Evolutionary conservation across 2,888 invertebrate species (phyloP).

Genomic region (Apodemia zela): DNA sequence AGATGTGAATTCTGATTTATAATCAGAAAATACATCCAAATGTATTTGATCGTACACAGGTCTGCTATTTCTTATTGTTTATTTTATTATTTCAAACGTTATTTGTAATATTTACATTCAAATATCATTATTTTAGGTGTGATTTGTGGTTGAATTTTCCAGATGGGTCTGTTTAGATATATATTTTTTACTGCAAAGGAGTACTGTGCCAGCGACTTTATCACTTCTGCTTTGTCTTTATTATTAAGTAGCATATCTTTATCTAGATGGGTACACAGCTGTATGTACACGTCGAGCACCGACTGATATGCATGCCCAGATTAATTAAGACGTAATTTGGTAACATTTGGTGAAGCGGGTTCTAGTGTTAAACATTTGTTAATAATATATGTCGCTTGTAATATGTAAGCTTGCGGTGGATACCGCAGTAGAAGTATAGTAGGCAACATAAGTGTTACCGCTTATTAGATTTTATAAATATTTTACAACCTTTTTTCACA

Average conservation of each 20-base stretch:
- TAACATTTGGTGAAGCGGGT: slow-evolving; percentile 36
- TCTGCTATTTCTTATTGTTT: too few species aligned
- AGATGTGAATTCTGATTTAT: too few species aligned
- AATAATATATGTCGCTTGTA: slow-evolving; percentile 47
- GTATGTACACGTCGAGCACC: slow-evolving; percentile 35
- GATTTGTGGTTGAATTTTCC: background rate
- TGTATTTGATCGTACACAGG: too few species aligned
- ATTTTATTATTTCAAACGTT: background rate
- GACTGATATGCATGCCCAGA: slow-evolving; percentile 65
- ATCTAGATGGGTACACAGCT: slow-evolving; percentile 36
- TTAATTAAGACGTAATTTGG: slow-evolving; percentile 37
- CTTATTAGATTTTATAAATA: slow-evolving; percentile 12
- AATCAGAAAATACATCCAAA: too few species aligned
- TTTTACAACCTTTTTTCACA: background rate
- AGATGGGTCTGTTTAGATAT: background rate
- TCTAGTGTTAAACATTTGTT: slow-evolving; percentile 36
- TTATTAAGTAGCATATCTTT: slow-evolving; percentile 37
- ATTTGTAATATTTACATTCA: background rate
- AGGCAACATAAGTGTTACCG: slow-evolving; percentile 21
- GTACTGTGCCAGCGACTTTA: slow-evolving; percentile 27
- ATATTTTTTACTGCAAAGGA: background rate
- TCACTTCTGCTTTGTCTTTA: slow-evolving; percentile 39
- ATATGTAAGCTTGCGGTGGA: slow-evolving; percentile 40
- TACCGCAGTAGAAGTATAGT: slow-evolving; percentile 36
- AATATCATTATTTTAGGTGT: background rate